Evolutionary conservation across 2,797 vertebrate species (phyloP).

Genomic region (Podarcis lilfordi): DNA sequence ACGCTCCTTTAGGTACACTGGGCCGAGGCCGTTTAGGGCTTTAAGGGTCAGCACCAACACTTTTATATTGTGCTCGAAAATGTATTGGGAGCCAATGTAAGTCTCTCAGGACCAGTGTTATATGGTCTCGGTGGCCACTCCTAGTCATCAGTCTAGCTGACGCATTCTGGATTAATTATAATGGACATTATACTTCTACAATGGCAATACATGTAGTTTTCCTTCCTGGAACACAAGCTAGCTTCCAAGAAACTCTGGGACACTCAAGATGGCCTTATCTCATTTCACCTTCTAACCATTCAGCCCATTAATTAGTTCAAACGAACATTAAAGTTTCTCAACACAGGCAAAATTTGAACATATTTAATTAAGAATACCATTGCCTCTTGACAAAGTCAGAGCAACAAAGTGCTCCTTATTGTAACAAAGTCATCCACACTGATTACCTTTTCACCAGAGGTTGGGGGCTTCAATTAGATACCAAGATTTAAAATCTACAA

Average conservation of each 20-base stretch:
- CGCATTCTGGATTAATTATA: too few relatives aligned
- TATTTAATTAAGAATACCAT: slow-evolving; percentile 26
- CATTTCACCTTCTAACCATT: background rate
- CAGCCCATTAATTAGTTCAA: background rate
- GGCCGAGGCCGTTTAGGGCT: too few relatives aligned
- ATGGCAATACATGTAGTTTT: background rate
- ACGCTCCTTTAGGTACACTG: too few relatives aligned
- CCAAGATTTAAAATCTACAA: slow-evolving; percentile 8
- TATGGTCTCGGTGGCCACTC: too few relatives aligned
- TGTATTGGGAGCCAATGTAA: too few relatives aligned
- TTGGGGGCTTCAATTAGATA: slow-evolving; percentile 9
- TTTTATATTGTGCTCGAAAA: too few relatives aligned
- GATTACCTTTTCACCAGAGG: slow-evolving; percentile 14
- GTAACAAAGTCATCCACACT: slow-evolving; percentile 15
- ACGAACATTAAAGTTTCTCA: background rate
- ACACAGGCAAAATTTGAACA: background rate
- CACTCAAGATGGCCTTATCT: background rate
- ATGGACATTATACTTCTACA: background rate
- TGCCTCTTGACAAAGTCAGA: background rate
- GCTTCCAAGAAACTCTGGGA: background rate
- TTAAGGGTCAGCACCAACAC: too few relatives aligned
- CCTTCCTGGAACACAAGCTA: background rate
- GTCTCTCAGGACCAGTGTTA: too few relatives aligned
- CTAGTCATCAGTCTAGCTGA: too few relatives aligned
- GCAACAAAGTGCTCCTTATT: background rate